Conservation (phyloP, 2,888 invertebrate species). For the Ptychoptera albimana region DNA sequence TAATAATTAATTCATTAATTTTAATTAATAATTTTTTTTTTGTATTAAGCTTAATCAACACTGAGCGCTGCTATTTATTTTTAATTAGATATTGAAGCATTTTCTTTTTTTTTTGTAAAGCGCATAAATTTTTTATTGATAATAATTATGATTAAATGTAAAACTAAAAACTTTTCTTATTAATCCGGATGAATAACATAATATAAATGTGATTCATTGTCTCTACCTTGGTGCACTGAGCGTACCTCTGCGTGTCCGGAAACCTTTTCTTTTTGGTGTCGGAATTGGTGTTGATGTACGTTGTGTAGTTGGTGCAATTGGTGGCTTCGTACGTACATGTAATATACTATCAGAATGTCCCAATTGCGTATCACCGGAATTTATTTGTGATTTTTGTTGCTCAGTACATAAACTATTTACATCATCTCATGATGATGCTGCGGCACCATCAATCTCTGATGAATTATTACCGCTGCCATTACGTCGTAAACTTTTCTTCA, state of each 20-base stretch:
- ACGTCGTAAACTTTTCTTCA: slow-evolving; percentile 41
- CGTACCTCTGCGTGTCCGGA: background rate
- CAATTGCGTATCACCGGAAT: slow-evolving; percentile 1
- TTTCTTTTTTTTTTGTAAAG: too few species aligned
- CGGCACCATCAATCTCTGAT: slow-evolving; percentile 1
- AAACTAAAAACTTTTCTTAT: too few species aligned
- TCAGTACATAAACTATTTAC: background rate
- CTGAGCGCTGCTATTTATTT: too few species aligned
- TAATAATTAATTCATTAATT: too few species aligned
- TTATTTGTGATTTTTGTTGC: background rate
- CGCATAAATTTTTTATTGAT: too few species aligned
- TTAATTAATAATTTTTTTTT: too few species aligned
- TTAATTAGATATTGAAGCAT: too few species aligned
- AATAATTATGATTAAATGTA: too few species aligned
- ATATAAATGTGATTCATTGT: too few species aligned
- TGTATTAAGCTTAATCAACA: too few species aligned
- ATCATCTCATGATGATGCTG: background rate
- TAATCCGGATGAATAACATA: too few species aligned
- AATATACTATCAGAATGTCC: slow-evolving; percentile 4
- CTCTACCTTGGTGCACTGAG: slow-evolving; percentile 5
- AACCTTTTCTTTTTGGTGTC: slow-evolving; percentile 1
- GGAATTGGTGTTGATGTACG: background rate
- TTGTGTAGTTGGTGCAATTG: slow-evolving; percentile 1
- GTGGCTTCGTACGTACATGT: slow-evolving; percentile 4
- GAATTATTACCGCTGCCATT: background rate